phyloP scores from a whole-genome alignment of 2,797 vertebrate genomes.

The Halcyon chelicuti region DNA sequence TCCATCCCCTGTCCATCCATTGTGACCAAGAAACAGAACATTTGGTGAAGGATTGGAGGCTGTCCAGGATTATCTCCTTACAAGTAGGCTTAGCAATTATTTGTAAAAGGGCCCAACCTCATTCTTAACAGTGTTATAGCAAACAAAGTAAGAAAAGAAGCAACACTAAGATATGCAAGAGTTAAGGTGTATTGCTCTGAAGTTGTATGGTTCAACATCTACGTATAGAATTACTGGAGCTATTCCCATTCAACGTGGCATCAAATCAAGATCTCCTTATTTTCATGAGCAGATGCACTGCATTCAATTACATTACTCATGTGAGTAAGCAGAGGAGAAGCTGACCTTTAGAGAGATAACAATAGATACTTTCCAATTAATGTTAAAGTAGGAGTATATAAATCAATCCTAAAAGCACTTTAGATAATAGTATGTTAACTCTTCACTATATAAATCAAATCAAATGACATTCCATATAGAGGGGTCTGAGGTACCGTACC shows the following conservation, averaged over 20 bases:
- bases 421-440: conserved; percentile 41
- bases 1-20: background rate
- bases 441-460: conserved; percentile 33
- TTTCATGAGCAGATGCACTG: background rate
- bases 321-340: conserved; percentile 59
- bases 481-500: background rate
- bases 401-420: conserved; percentile 60
- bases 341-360: conserved; percentile 59
- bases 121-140: background rate
- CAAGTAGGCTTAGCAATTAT: background rate
- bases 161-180: background rate
- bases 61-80: background rate
- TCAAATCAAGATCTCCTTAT: background rate
- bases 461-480: background rate
- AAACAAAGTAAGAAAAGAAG: background rate
- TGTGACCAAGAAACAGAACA: background rate
- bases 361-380: conserved; percentile 51
- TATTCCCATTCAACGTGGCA: background rate
- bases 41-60: background rate
- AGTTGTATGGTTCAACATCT: background rate
- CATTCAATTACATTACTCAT: conserved; percentile 40
- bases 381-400: conserved; percentile 49
- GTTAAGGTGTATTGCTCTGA: background rate
- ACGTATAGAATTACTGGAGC: background rate
- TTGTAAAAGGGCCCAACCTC: background rate